phyloP scores from a whole-genome alignment of 2,113 vertebrate species.

The Rissa tridactyla region DNA sequence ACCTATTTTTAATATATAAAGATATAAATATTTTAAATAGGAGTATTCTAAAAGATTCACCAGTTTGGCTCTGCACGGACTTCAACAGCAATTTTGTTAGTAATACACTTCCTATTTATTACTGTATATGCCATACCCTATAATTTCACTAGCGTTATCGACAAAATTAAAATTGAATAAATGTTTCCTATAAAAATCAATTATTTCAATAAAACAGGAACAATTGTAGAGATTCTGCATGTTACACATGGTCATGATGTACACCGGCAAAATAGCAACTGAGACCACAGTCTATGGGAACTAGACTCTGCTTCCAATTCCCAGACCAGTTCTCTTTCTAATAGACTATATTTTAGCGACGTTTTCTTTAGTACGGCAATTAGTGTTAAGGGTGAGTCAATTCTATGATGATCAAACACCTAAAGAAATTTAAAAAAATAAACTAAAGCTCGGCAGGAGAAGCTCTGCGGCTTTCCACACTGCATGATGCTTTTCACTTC shows the following conservation, averaged over 20 bases:
- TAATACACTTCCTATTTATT: neutral
- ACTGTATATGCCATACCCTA: neutral
- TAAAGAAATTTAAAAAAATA: constrained; percentile 49
- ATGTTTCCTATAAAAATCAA: neutral
- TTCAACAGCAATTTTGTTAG: neutral
- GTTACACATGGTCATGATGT: neutral
- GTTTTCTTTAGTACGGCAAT: constrained; percentile 37
- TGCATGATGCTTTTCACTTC: constrained; percentile 58
- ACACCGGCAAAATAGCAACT: neutral
- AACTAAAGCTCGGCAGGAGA: constrained; percentile 58
- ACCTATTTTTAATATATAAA: neutral
- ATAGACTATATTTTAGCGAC: neutral
- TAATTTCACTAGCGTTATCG: neutral
- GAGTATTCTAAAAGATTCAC: neutral
- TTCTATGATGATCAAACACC: constrained; percentile 47
- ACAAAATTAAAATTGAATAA: neutral
- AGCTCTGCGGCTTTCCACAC: constrained; percentile 50
- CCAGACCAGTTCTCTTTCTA: neutral
- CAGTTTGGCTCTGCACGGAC: neutral
- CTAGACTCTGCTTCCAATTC: neutral
- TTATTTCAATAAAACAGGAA: neutral
- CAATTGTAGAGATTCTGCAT: neutral
- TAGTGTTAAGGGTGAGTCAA: constrained; percentile 33
- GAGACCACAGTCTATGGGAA: neutral
- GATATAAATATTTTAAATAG: neutral